Conservation (phyloP, 2,888 invertebrate species). For the Myathropa florea region DNA sequence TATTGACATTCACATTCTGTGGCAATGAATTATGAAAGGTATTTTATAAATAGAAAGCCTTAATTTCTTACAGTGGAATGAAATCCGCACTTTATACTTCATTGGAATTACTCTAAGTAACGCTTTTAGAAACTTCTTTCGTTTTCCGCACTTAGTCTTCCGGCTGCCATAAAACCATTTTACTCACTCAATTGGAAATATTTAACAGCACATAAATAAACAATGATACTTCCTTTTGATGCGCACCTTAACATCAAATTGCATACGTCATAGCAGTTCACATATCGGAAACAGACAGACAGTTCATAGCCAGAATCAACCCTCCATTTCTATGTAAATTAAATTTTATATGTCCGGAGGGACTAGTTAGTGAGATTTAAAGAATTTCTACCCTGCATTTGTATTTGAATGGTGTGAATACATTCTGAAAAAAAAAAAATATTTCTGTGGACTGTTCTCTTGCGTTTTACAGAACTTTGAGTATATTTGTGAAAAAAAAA, state of each 20-base stretch:
- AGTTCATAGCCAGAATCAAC: conserved; percentile 1
- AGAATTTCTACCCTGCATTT: conserved; percentile 46
- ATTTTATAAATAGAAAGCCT: conserved; percentile 38
- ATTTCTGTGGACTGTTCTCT: not conserved
- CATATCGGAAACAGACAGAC: conserved; percentile 36
- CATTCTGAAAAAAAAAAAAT: conserved; percentile 24
- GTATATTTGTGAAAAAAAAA: conserved; percentile 41
- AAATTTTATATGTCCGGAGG: conserved; percentile 59
- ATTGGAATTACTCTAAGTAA: not conserved
- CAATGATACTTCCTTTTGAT: conserved; percentile 52
- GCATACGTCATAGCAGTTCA: conserved; percentile 41
- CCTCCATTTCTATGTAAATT: conserved; percentile 61
- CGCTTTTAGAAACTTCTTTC: conserved; percentile 6
- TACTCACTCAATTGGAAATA: conserved; percentile 51
- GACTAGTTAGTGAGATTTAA: conserved; percentile 47
- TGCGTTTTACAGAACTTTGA: conserved; percentile 19
- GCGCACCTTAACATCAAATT: conserved; percentile 50
- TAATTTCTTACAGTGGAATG: not conserved
- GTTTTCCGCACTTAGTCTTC: not conserved
- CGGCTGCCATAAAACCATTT: conserved; percentile 31
- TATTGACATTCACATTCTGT: too few species aligned
- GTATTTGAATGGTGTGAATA: conserved; percentile 29
- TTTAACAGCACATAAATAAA: conserved; percentile 54
- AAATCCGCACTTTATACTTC: not conserved
- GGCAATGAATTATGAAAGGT: too few species aligned